Percentiles rank a stretch among this genome's conserved stretches.
Conservation (phyloP, 1,140 invertebrate genomes). For the Drosophila paulistorum region DNA sequence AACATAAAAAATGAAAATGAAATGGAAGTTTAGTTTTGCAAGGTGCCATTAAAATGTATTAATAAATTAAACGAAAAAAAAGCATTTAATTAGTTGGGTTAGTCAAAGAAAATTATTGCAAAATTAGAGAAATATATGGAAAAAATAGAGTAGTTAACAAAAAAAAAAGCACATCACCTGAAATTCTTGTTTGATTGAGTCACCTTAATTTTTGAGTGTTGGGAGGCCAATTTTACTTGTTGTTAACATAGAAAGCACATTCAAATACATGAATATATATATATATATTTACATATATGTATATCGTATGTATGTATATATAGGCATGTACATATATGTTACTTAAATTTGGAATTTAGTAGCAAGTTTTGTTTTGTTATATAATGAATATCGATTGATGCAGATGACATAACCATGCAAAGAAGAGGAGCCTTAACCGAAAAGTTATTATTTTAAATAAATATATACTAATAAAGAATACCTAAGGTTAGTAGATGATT, state of each 20-base stretch:
- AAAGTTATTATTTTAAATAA: conserved; percentile 27
- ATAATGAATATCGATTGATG: conserved; percentile 28
- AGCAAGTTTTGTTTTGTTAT: conserved; percentile 38
- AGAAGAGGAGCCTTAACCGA: conserved; percentile 11
- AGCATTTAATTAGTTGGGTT: neutral
- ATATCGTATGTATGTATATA: conserved; percentile 23
- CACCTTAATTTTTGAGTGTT: conserved; percentile 28
- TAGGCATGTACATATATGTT: conserved; percentile 12
- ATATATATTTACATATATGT: conserved; percentile 30
- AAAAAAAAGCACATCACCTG: conserved; percentile 58
- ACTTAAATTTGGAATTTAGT: conserved; percentile 54
- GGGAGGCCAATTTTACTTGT: conserved; percentile 37
- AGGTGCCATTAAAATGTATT: neutral
- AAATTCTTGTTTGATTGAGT: conserved; percentile 23
- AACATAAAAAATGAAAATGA: conserved; percentile 22
- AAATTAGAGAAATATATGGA: neutral
- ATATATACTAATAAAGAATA: neutral
- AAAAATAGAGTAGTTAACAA: neutral
- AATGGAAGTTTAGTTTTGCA: neutral
- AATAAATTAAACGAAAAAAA: neutral
- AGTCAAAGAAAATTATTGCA: conserved; percentile 6
- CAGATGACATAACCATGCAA: conserved; percentile 9
- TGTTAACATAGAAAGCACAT: conserved; percentile 42
- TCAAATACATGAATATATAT: conserved; percentile 47
- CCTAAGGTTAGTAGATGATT: conserved; percentile 6